Conservation (phyloP, 2,113 vertebrate species). For the Callaeas wilsoni region DNA sequence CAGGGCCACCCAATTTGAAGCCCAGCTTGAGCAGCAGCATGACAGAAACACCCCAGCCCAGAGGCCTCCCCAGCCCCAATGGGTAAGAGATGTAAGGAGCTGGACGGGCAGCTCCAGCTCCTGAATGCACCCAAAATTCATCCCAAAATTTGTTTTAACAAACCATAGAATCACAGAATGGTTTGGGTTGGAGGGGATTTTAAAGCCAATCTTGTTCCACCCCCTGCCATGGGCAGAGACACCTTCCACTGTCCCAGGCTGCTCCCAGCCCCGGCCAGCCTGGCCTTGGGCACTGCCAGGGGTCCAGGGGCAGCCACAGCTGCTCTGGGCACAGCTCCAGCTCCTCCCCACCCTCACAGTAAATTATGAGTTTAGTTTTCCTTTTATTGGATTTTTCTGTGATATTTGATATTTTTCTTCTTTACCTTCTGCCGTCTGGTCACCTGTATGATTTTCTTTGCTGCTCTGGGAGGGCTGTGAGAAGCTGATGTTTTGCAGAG, state of each 20-base stretch:
- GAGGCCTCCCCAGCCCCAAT: neutral
- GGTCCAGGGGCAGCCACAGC: neutral
- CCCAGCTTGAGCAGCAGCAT: rapidly evolving
- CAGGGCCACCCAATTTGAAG: neutral
- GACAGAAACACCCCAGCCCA: neutral
- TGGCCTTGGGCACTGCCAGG: neutral
- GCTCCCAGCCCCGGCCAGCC: neutral
- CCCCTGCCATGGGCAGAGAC: neutral
- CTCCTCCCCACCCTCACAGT: neutral
- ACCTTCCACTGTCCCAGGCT: neutral
- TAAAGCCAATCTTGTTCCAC: neutral
- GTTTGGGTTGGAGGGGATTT: neutral
- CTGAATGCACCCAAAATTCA: neutral
- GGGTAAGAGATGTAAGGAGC: neutral
- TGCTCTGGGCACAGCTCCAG: neutral
- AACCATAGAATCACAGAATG: neutral
- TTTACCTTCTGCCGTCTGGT: neutral
- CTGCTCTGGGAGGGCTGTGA: neutral
- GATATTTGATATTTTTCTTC: neutral
- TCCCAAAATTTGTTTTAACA: neutral
- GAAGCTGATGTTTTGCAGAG: neutral
- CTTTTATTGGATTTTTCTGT: neutral
- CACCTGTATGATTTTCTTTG: neutral
- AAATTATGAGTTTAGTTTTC: neutral
- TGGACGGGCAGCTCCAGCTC: neutral